These are phyloP conservation scores for Drosophila varians DNA, from an alignment of 1,140 invertebrate species.

Conservation along the genomic window DNA sequence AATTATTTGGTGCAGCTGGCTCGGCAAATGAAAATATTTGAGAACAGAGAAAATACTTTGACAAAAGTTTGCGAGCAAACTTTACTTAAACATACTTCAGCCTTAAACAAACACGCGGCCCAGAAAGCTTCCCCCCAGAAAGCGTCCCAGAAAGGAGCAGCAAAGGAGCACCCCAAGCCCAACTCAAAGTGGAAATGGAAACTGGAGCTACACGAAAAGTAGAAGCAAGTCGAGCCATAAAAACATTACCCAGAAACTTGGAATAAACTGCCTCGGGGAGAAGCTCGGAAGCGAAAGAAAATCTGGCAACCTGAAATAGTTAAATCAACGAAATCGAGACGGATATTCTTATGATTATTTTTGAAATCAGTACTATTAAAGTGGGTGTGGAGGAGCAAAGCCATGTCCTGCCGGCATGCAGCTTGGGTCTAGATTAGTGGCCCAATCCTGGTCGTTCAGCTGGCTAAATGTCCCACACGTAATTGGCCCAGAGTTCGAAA, in stretches of 20 bases:
- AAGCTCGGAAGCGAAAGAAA: constrained; percentile 5
- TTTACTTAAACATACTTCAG: constrained; percentile 69
- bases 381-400: not conserved
- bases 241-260: constrained; percentile 47
- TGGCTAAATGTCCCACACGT: not conserved
- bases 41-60: constrained; percentile 71
- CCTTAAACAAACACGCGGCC: constrained; percentile 32
- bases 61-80: constrained; percentile 70
- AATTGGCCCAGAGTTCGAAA: constrained; percentile 26
- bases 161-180: not conserved
- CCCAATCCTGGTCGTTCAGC: not conserved
- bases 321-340: constrained; percentile 25
- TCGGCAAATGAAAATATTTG: constrained; percentile 76
- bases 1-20: constrained; percentile 75
- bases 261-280: constrained; percentile 22
- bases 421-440: constrained; percentile 7
- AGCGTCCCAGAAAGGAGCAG: too few relatives aligned
- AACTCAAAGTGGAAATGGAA: constrained; percentile 50
- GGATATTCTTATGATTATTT: constrained; percentile 6
- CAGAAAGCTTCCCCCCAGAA: too few relatives aligned
- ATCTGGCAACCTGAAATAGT: constrained; percentile 52
- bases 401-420: not conserved
- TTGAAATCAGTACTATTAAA: not conserved
- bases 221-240: constrained; percentile 74
- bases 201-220: constrained; percentile 64